phyloP scores from a whole-genome alignment of 2,888 invertebrate genomes.

The Cataglyphis livida region DNA sequence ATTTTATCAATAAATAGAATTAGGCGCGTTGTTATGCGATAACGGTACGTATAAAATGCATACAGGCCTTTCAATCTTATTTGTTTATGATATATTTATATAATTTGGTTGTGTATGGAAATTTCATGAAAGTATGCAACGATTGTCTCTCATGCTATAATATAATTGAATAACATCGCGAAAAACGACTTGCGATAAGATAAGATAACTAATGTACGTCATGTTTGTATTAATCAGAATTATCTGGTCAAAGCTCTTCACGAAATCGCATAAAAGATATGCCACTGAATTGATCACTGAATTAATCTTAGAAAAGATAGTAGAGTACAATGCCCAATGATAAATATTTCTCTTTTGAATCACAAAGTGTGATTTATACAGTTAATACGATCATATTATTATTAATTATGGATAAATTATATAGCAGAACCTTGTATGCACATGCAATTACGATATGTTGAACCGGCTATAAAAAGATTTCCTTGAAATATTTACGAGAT shows the following conservation, averaged over 20 bases:
- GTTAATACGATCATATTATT: neutral
- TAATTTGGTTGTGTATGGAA: neutral
- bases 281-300: neutral
- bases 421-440: neutral
- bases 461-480: neutral
- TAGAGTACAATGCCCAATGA: neutral
- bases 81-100: neutral
- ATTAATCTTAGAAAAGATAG: neutral
- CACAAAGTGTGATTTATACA: neutral
- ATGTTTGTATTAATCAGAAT: constrained; percentile 11
- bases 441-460: neutral
- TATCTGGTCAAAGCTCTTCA: constrained; percentile 3
- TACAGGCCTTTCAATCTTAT: neutral
- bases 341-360: neutral
- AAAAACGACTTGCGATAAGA: constrained; percentile 21
- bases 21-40: neutral
- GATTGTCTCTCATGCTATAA: neutral
- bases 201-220: constrained; percentile 24
- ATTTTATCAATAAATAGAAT: neutral
- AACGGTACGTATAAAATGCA: neutral
- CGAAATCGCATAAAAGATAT: neutral
- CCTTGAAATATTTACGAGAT: neutral
- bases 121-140: neutral
- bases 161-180: neutral
- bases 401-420: neutral